A percentile compares a stretch with the other conserved stretches of the same genome.
phyloP scores from a whole-genome alignment of 2,888 invertebrate species.

The Druceiella hillmani region DNA sequence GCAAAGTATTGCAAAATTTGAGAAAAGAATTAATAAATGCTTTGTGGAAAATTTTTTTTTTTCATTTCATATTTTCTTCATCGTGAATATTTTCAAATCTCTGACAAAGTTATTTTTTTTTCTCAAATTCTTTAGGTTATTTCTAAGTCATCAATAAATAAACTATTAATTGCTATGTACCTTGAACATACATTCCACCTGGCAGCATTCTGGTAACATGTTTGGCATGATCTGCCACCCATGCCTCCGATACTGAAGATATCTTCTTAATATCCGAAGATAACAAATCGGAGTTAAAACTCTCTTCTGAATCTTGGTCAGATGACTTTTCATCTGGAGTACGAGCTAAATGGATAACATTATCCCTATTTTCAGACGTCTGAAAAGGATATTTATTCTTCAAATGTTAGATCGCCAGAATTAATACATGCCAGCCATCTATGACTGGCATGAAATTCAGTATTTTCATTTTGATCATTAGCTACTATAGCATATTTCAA shows the following conservation, averaged over 20 bases:
- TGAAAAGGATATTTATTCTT: conserved; percentile 37
- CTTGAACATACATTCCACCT: conserved; percentile 83
- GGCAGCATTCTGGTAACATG: conserved; percentile 87
- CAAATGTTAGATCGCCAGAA: conserved; percentile 13
- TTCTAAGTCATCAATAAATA: too few relatives aligned
- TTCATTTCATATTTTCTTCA: too few relatives aligned
- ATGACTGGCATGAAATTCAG: too few relatives aligned
- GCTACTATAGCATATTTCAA: too few relatives aligned
- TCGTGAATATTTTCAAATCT: too few relatives aligned
- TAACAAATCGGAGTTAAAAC: conserved; percentile 32
- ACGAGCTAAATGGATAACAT: conserved; percentile 72
- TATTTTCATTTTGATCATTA: too few relatives aligned
- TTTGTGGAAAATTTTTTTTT: too few relatives aligned
- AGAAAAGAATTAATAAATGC: too few relatives aligned
- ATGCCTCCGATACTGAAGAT: conserved; percentile 57
- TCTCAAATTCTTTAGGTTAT: too few relatives aligned
- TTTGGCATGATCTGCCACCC: conserved; percentile 77
- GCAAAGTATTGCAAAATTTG: too few relatives aligned
- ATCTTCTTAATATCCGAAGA: conserved; percentile 43
- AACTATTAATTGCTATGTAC: conserved; percentile 29
- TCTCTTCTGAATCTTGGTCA: conserved; percentile 34
- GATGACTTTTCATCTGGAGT: conserved; percentile 57
- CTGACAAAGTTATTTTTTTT: too few relatives aligned
- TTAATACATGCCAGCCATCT: too few relatives aligned
- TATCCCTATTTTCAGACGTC: conserved; percentile 63